A percentile compares a stretch with the other conserved stretches of the same genome.
phyloP scores from a whole-genome alignment of 2,888 invertebrate genomes.

The Lasius platythorax region DNA sequence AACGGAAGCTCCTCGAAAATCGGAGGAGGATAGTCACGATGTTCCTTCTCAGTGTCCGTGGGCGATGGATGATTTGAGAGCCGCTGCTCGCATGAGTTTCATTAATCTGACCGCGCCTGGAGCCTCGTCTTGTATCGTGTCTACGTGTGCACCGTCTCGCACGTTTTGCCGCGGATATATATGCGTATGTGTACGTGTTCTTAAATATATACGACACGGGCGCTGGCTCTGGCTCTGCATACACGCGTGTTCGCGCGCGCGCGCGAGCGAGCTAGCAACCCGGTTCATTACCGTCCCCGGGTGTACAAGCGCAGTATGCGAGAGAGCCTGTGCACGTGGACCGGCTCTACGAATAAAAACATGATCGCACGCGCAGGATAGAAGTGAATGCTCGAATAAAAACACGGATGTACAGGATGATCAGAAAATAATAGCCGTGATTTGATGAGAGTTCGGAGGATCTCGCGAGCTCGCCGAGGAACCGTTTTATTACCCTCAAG shows the following conservation, averaged over 20 bases:
- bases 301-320: constrained; percentile 39
- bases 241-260: background rate
- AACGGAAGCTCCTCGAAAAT: background rate
- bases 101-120: constrained; percentile 83
- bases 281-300: constrained; percentile 53
- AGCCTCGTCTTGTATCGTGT: constrained; percentile 73
- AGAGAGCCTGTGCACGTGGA: constrained; percentile 31
- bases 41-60: background rate
- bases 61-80: constrained; percentile 67
- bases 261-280: constrained; percentile 35
- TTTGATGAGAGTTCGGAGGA: constrained; percentile 6
- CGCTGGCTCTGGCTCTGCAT: constrained; percentile 23
- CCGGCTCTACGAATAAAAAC: constrained; percentile 54
- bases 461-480: constrained; percentile 11
- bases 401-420: constrained; percentile 57
- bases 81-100: constrained; percentile 79
- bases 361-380: constrained; percentile 37
- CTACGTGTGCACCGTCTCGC: constrained; percentile 70
- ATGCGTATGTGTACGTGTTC: constrained; percentile 29
- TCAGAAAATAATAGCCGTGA: constrained; percentile 50
- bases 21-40: background rate
- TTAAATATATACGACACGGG: constrained; percentile 43
- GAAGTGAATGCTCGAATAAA: constrained; percentile 52
- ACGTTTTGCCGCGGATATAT: constrained; percentile 58
- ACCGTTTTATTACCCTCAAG: background rate